phyloP scores from a whole-genome alignment of 2,888 invertebrate species.

The Limnephilus marmoratus region DNA sequence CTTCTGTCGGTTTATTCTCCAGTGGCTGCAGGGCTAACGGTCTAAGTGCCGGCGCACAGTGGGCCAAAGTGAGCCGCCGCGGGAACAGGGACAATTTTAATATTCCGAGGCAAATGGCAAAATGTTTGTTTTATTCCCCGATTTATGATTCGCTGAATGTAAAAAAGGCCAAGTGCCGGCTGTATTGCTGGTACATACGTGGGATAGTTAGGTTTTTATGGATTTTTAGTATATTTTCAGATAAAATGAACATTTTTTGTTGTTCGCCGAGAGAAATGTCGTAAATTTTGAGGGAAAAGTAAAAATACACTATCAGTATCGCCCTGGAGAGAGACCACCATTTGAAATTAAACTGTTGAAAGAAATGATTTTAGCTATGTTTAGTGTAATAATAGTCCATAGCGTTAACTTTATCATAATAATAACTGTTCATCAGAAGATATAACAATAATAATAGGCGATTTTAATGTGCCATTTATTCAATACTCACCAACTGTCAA shows the following conservation, averaged over 20 bases:
- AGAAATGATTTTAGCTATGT: too few species aligned
- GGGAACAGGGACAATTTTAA: constrained; percentile 22
- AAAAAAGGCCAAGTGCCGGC: constrained; percentile 10
- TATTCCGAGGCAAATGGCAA: constrained; percentile 9
- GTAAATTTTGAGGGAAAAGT: neutral
- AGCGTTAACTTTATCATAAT: too few species aligned
- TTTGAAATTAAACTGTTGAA: too few species aligned
- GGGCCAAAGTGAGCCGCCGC: constrained; percentile 15
- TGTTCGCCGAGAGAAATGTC: neutral
- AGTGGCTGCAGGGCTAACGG: neutral
- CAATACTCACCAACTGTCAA: too few species aligned
- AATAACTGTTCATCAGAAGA: too few species aligned
- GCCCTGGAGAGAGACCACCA: too few species aligned
- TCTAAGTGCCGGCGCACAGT: neutral
- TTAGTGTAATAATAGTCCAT: too few species aligned
- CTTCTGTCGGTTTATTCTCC: neutral
- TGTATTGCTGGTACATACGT: neutral
- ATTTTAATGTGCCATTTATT: too few species aligned
- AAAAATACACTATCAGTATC: too few species aligned
- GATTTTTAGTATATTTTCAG: constrained; percentile 2
- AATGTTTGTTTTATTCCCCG: constrained; percentile 18
- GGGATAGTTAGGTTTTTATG: neutral
- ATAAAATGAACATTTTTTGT: neutral
- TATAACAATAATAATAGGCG: too few species aligned
- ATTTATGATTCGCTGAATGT: constrained; percentile 28